These are phyloP conservation scores for Drosophila kohkoa DNA, from an alignment of 1,140 invertebrate species.

Conservation along the genomic window DNA sequence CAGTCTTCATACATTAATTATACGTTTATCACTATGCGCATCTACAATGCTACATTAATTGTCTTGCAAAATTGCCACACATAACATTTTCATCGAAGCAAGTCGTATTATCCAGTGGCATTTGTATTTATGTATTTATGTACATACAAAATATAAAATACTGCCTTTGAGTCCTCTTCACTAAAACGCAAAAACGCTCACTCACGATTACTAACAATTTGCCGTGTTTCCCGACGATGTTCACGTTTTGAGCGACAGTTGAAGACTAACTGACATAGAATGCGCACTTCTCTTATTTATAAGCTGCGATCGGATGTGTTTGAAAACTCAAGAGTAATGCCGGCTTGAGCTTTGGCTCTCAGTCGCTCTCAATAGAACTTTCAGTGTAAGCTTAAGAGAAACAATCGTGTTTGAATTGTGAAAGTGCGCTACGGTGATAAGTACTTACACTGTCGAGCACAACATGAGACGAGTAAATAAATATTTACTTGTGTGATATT, in stretches of 20 bases:
- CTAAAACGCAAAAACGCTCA: constrained; percentile 18
- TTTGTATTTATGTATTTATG: background rate
- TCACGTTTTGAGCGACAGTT: constrained; percentile 54
- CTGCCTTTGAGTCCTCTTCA: constrained; percentile 48
- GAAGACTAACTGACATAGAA: constrained; percentile 70
- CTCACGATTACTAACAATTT: constrained; percentile 49
- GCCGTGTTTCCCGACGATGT: constrained; percentile 47
- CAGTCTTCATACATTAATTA: constrained; percentile 70
- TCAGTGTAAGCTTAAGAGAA: constrained; percentile 16
- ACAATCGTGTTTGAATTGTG: constrained; percentile 60
- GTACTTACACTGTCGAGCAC: constrained; percentile 45
- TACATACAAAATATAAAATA: constrained; percentile 26
- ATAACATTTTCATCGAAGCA: constrained; percentile 55
- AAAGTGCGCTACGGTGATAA: constrained; percentile 63
- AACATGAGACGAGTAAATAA: background rate
- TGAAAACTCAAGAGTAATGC: constrained; percentile 16
- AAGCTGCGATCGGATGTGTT: constrained; percentile 47
- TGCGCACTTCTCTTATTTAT: constrained; percentile 63
- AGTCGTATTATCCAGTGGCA: constrained; percentile 21
- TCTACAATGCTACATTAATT: constrained; percentile 22
- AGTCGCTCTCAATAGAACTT: constrained; percentile 45
- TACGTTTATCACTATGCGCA: constrained; percentile 30
- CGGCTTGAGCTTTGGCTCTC: constrained; percentile 38
- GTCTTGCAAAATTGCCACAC: constrained; percentile 63
- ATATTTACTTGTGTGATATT: too few relatives aligned